These are phyloP conservation scores for Cariama cristata DNA, from an alignment of 2,113 vertebrate genomes.

Conservation along the genomic window DNA sequence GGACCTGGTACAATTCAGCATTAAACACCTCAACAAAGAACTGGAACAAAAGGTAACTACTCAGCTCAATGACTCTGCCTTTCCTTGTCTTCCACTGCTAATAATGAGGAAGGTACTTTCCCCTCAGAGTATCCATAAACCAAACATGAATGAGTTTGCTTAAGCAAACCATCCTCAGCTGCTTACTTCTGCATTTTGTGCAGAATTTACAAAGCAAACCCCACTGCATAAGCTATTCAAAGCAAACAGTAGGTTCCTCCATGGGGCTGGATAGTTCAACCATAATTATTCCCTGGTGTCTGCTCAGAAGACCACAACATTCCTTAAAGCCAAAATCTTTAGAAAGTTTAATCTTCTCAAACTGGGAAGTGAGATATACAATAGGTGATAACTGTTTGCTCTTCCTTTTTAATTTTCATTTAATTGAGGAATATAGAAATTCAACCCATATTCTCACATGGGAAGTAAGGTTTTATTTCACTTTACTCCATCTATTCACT, in stretches of 20 bases:
- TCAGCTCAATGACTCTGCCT: background rate
- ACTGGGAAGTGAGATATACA: background rate
- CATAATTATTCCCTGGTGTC: background rate
- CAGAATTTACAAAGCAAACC: background rate
- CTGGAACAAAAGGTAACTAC: background rate
- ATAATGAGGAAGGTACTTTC: background rate
- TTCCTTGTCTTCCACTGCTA: background rate
- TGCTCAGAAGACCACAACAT: slow-evolving; percentile 47
- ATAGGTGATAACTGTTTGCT: background rate
- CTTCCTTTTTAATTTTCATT: background rate
- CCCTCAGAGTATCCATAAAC: background rate
- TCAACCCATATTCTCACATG: background rate
- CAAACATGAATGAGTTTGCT: slow-evolving; percentile 17
- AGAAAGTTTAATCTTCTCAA: background rate
- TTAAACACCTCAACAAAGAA: background rate
- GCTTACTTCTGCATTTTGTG: slow-evolving; percentile 49
- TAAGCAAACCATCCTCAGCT: background rate
- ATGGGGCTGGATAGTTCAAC: background rate
- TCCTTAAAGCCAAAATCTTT: slow-evolving; percentile 25
- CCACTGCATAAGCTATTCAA: background rate
- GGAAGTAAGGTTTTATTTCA: background rate
- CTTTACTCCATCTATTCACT: background rate
- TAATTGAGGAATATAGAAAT: background rate
- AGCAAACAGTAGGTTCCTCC: slow-evolving; percentile 22
- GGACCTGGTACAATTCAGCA: background rate